phyloP scores from a whole-genome alignment of 2,888 invertebrate genomes.

The Clistopyga incitator region DNA sequence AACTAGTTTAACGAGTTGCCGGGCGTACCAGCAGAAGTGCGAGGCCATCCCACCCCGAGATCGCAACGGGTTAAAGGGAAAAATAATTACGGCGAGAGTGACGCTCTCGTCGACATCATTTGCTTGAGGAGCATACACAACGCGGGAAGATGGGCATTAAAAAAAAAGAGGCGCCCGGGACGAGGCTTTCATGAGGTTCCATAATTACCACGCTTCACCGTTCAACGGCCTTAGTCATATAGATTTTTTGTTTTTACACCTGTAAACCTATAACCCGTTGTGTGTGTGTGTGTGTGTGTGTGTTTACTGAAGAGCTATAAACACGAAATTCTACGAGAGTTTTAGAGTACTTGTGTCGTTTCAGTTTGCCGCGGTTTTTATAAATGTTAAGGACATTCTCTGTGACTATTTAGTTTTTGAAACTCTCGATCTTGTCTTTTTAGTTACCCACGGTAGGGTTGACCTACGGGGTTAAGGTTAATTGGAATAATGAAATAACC shows the following conservation, averaged over 20 bases:
- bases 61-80: conserved; percentile 21
- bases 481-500: too few species aligned
- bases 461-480: too few species aligned
- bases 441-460: too few species aligned
- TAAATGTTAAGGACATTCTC: background rate
- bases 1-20: conserved; percentile 24
- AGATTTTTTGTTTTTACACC: background rate
- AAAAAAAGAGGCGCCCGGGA: background rate
- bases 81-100: conserved; percentile 22
- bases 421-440: too few species aligned
- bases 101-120: background rate
- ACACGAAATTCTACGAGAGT: background rate
- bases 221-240: conserved; percentile 4
- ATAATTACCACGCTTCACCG: conserved; percentile 1
- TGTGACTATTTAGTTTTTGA: background rate
- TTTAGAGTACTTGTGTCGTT: background rate
- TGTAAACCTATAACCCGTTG: background rate
- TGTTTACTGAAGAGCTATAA: background rate
- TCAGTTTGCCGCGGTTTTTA: background rate
- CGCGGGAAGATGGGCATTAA: background rate
- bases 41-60: background rate
- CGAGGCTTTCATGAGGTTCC: conserved; percentile 7
- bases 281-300: background rate
- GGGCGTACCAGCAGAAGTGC: background rate
- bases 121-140: conserved; percentile 17